Base-by-base conservation (phyloP, 2,888 invertebrate species). In the Deroplatys truncata region DNA sequence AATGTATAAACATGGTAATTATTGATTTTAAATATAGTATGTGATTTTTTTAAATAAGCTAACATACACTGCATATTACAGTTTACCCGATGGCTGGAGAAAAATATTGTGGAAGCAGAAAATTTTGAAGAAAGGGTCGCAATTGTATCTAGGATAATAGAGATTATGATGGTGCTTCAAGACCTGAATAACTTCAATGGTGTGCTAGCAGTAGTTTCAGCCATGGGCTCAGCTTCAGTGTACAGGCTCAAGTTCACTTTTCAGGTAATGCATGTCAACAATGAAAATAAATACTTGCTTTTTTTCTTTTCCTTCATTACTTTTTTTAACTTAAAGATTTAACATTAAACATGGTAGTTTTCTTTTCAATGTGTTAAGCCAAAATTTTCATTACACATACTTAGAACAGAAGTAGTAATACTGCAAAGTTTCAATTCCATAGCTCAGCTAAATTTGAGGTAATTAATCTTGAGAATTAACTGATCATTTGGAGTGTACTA, bases 121-220 rank as follows among this genome's bases (percentile, higher is more conserved):
- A 99, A 99, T 93, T 94, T 98, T 91, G 99, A 99, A 91, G 99
- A 99, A 93, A 95, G 99, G 20, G 96, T 97, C 90, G 98, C 98
- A 1, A 97, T 99, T 91, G 95, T 99, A 90, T 97, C 97, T 89
- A 95, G 99, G 28, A 96, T 98, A 89, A 96, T 99, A 91, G 99
- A 99, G 94, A 96, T 99, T 91, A 98, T 99, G 97, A 96, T 97
- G 92, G 98, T 98, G 90, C 96, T 99, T 93, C 96, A 98, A 91
- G 99, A 99, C 93, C 95, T 99, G 91, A 99, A 99, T 94, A 99
- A 99, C 94, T 99, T 99, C 94, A 99, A 98, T 94, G 99, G 99
- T 0, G 98, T 99, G 89, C 94, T 99, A 89, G 98, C 98, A 82
- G 97, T 99, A 90, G 97, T 97, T 87, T 97, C 98, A 90, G 99